phyloP scores from a whole-genome alignment of 2,113 vertebrate genomes.

The Anguilla rostrata region DNA sequence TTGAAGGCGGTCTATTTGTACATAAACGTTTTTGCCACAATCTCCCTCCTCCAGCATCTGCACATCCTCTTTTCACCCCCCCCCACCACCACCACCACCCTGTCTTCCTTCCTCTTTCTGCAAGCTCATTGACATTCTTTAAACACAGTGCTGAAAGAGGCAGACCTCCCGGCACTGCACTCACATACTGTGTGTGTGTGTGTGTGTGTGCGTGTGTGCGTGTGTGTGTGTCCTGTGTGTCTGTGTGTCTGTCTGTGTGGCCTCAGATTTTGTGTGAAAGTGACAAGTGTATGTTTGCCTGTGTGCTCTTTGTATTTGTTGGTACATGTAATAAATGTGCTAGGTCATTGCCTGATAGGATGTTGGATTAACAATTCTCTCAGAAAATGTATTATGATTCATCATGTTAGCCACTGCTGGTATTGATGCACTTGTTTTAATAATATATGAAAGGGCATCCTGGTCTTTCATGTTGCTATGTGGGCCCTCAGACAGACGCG shows the following conservation, averaged over 20 bases:
- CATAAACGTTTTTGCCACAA: constrained; percentile 9
- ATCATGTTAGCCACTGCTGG: not conserved
- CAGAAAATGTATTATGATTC: not conserved
- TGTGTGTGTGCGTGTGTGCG: not conserved
- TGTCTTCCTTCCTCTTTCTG: constrained; percentile 20
- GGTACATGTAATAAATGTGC: not conserved
- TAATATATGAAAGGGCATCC: not conserved
- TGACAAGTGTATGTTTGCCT: constrained; percentile 15
- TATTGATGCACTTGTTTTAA: not conserved
- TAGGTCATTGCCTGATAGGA: not conserved
- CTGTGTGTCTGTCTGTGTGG: not conserved
- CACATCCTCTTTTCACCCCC: constrained; percentile 22
- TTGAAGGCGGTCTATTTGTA: constrained; percentile 5
- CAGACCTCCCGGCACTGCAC: constrained; percentile 42
- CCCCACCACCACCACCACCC: not conserved
- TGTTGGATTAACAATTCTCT: not conserved
- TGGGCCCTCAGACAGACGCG: not conserved
- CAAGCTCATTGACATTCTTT: constrained; percentile 54
- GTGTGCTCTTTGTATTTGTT: not conserved
- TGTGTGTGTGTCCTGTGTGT: constrained; percentile 6
- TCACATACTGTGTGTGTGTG: not conserved
- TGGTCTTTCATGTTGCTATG: not conserved
- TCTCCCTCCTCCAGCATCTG: not conserved
- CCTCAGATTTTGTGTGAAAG: not conserved
- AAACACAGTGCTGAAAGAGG: constrained; percentile 40